Percentiles rank a stretch among this genome's conserved stretches.
phyloP scores from a whole-genome alignment of 2,113 vertebrate species.

The Daphoenositta chrysoptera region DNA sequence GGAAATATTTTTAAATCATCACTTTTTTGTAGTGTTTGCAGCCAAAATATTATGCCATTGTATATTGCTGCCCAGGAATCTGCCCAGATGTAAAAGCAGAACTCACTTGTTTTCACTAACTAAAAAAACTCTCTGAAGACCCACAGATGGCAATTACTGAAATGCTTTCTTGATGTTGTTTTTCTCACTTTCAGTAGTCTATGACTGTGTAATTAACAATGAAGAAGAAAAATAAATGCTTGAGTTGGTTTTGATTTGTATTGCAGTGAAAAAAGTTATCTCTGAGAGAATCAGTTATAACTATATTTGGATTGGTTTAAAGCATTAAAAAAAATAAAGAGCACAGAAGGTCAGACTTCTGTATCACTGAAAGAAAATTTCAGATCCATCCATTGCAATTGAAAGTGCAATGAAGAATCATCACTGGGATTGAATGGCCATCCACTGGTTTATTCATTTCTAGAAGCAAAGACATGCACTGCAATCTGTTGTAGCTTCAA shows the following conservation, averaged over 20 bases:
- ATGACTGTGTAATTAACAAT: background rate
- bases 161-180: background rate
- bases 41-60: background rate
- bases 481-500: background rate
- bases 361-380: background rate
- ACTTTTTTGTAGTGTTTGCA: background rate
- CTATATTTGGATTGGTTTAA: background rate
- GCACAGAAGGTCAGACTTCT: background rate
- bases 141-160: background rate
- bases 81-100: background rate
- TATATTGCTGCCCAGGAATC: background rate
- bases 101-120: background rate
- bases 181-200: background rate
- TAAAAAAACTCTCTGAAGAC: background rate
- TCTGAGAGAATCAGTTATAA: background rate
- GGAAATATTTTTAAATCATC: background rate
- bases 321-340: background rate
- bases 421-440: background rate
- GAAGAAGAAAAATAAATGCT: background rate
- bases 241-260: background rate
- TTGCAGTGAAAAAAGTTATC: background rate
- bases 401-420: background rate
- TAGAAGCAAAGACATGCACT: background rate
- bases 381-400: background rate
- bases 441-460: rapidly evolving